phyloP scores from a whole-genome alignment of 2,888 invertebrate genomes.

The Diadegma fenestrale region DNA sequence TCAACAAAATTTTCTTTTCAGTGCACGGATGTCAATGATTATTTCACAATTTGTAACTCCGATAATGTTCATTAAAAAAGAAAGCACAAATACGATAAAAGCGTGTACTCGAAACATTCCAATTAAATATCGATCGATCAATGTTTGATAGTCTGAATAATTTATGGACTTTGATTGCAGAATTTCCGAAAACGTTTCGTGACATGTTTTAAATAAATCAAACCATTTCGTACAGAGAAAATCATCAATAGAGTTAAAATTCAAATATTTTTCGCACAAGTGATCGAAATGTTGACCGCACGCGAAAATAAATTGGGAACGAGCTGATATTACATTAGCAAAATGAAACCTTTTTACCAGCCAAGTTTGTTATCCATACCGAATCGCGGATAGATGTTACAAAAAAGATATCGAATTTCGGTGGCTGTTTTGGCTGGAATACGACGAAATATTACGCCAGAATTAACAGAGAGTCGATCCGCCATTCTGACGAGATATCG shows the following conservation, averaged over 20 bases:
- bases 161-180: not conserved
- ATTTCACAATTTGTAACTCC: not conserved
- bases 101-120: not conserved
- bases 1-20: too few species aligned
- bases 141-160: not conserved
- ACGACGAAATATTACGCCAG: not conserved
- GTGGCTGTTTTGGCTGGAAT: not conserved
- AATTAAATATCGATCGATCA: constrained; percentile 31
- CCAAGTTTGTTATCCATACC: constrained; percentile 35
- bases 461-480: not conserved
- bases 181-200: not conserved
- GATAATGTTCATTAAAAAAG: not conserved
- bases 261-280: not conserved
- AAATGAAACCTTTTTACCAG: constrained; percentile 47
- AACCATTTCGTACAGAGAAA: not conserved
- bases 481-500: not conserved
- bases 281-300: not conserved
- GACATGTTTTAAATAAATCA: not conserved
- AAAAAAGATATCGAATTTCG: constrained; percentile 26
- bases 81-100: not conserved
- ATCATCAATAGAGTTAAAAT: not conserved
- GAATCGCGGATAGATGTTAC: constrained; percentile 5
- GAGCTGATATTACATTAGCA: constrained; percentile 38
- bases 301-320: not conserved
- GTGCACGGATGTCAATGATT: too few species aligned